Base-by-base conservation (phyloP, 2,888 invertebrate species). In the Meganola albula region DNA sequence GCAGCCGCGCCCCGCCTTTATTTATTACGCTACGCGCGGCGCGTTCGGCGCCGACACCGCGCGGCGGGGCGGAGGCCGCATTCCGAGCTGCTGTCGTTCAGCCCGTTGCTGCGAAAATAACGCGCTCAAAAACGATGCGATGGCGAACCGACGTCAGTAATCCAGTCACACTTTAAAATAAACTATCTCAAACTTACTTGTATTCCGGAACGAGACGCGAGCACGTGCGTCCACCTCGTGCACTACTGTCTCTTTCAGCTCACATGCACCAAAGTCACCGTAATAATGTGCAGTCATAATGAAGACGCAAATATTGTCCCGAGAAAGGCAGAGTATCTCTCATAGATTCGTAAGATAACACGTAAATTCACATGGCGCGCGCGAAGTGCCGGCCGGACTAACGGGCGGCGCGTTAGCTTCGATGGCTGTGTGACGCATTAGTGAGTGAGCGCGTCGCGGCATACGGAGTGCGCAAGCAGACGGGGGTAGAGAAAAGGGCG, bases 1-100 rank as follows among this genome's bases (percentile, higher is more conserved):
- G 76, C 77, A 79, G 74, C 78, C 76, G 79, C 78, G 82, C 84
- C 82, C 84, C 82, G 82, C 83, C 82, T 84, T 84, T 84, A 83
- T 83, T 84, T 83, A 83, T 83, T 84, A 84, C 83, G 78, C 74
- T 80, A 79, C 82, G 80, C 74, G 80, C 78, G 74, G 74, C 64
- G 70, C 71, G 75, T 67, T 61, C 69, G 65, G 64, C 72, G 71
- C 67, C 63, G 63, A 68, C 73, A 63, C 66, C 69, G 66, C 71
- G 72, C 75, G 75, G 73, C 72, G 76, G 78, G 75, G 78, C 73
- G 73, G 76, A 79, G 78, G 77, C 78, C 77, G 74, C 74, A 74
- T 75, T 74, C 78, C 79, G 73, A 63, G 64, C 69, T 61, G 66
- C 71, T 64, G 69, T 70, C 69, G 72, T 62, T 70, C 63, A 53